These are phyloP conservation scores for Cheilinus undulatus DNA, from an alignment of 2,113 vertebrate species.

Conservation along the genomic window DNA sequence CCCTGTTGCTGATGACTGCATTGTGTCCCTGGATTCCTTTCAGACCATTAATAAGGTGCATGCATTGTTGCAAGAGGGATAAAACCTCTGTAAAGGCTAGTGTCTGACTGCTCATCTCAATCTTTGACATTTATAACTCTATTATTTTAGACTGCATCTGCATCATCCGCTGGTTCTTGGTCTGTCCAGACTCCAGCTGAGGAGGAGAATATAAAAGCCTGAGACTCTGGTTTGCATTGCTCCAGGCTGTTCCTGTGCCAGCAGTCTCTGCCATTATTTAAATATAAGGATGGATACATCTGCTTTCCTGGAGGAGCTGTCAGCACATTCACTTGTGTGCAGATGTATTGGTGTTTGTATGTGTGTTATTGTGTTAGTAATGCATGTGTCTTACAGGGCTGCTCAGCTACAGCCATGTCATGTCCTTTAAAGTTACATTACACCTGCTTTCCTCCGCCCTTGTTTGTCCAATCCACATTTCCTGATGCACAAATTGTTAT, in stretches of 20 bases:
- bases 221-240: slow-evolving; percentile 41
- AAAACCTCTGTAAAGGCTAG: slow-evolving; percentile 63
- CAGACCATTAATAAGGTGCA: slow-evolving; percentile 61
- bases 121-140: slow-evolving; percentile 8
- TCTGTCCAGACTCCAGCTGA: slow-evolving; percentile 26
- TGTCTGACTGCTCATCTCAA: too few species aligned
- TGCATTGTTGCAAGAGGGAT: slow-evolving; percentile 58
- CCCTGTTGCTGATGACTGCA: slow-evolving; percentile 35
- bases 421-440: slow-evolving; percentile 58
- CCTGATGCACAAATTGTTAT: slow-evolving; percentile 61
- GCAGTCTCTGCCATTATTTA: slow-evolving; percentile 74
- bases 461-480: slow-evolving; percentile 35
- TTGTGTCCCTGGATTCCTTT: slow-evolving; percentile 45
- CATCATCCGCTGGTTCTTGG: slow-evolving; percentile 44
- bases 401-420: slow-evolving; percentile 62
- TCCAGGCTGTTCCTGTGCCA: slow-evolving; percentile 69
- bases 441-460: slow-evolving; percentile 2
- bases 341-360: neutral
- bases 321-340: slow-evolving; percentile 29
- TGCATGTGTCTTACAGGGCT: slow-evolving; percentile 28
- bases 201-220: slow-evolving; percentile 41
- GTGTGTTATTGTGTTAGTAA: neutral
- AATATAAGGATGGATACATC: slow-evolving; percentile 69
- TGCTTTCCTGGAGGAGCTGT: slow-evolving; percentile 62
- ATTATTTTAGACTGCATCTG: slow-evolving; percentile 29